Evolutionary conservation across 2,888 invertebrate species (phyloP).

Genomic region (Epirrhoe tristata): DNA sequence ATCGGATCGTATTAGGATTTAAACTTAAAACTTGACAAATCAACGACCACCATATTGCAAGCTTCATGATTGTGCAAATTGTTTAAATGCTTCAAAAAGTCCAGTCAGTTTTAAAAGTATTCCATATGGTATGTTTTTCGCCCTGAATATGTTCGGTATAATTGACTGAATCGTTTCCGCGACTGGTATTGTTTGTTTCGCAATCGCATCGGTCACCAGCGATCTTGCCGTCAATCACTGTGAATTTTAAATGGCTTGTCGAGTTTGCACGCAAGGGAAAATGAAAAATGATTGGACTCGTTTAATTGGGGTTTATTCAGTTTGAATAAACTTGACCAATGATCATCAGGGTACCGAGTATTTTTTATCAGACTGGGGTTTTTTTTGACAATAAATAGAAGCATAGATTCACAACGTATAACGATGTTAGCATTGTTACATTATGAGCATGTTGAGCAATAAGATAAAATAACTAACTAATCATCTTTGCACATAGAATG

Average conservation of each 20-base stretch:
- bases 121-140: not conserved
- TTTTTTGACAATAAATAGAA: no score
- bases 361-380: no score
- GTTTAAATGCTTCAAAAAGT: not conserved
- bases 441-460: no score
- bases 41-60: conserved; percentile 15
- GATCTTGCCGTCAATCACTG: conserved; percentile 51
- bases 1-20: conserved; percentile 32
- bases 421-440: no score
- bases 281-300: conserved; percentile 24
- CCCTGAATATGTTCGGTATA: conserved; percentile 7
- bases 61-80: conserved; percentile 23
- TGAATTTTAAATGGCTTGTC: conserved; percentile 35
- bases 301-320: not conserved
- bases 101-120: not conserved
- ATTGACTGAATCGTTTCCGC: conserved; percentile 25
- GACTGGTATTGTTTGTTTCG: conserved; percentile 13
- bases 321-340: not conserved
- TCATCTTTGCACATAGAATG: no score
- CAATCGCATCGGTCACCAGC: conserved; percentile 19
- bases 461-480: no score
- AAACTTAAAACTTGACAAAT: conserved; percentile 21
- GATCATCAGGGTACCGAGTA: not conserved
- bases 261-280: conserved; percentile 29
- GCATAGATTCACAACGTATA: no score